A percentile compares a stretch with the other conserved stretches of the same genome.
Conservation (phyloP, 2,113 vertebrate genomes). For the Kryptolebias marmoratus region DNA sequence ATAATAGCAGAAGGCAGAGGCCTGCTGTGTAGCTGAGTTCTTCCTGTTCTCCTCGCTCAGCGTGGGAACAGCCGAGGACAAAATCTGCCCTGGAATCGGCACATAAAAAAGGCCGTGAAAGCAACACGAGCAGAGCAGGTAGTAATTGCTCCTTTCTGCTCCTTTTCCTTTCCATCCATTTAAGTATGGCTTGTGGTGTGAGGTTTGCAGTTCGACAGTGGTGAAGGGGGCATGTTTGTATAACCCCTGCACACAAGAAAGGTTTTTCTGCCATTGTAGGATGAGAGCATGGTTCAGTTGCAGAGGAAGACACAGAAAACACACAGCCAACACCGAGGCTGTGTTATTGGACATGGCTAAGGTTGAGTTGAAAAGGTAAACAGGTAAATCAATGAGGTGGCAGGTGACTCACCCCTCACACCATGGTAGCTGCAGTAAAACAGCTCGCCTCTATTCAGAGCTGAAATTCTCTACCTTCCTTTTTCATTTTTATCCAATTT, state of each 20-base stretch:
- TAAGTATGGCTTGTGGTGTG: slow-evolving; percentile 12
- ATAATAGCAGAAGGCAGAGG: slow-evolving; percentile 74
- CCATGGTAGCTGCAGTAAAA: slow-evolving; percentile 2
- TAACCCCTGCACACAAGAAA: slow-evolving; percentile 30
- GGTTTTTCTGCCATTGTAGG: slow-evolving; percentile 14
- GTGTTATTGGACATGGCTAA: neutral
- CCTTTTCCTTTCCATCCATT: slow-evolving; percentile 30
- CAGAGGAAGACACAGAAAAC: slow-evolving; percentile 29
- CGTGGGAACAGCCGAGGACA: slow-evolving; percentile 67
- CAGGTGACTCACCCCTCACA: slow-evolving; percentile 4
- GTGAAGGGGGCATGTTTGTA: slow-evolving; percentile 16
- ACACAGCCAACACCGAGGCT: slow-evolving; percentile 24
- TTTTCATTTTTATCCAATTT: neutral
- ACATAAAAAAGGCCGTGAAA: slow-evolving; percentile 60
- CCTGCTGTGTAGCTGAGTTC: slow-evolving; percentile 68
- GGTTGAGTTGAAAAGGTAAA: slow-evolving; percentile 35
- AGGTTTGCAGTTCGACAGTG: slow-evolving; percentile 31
- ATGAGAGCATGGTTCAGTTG: slow-evolving; percentile 38
- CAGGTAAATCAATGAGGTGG: slow-evolving; percentile 36
- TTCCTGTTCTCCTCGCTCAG: slow-evolving; percentile 74
- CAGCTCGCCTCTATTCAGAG: slow-evolving; percentile 4
- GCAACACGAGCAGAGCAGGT: slow-evolving; percentile 52
- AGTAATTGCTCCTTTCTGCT: slow-evolving; percentile 63
- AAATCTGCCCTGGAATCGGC: slow-evolving; percentile 64
- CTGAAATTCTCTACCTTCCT: neutral